Base-by-base conservation (phyloP, 2,797 vertebrate genomes). In the Ctenopoma kingsleyae region DNA sequence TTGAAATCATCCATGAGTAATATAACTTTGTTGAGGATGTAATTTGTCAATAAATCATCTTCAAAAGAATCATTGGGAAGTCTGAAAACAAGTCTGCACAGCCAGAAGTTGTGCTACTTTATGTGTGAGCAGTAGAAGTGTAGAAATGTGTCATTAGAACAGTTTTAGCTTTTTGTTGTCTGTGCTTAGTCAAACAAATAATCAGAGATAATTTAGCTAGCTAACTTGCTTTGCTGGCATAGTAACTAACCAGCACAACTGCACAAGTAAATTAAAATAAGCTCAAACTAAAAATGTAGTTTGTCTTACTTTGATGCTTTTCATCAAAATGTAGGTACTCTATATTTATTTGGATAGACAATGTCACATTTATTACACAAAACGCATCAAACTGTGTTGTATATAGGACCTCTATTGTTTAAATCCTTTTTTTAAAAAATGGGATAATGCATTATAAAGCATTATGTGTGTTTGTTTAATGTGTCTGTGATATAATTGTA, bases 401-500 rank as follows among this genome's bases (percentile, higher is more conserved):
- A 32, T 32, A 32, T 32, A 9, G 30, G 8, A 8, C 30, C 9
- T 32, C 30, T 32, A 32, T 2, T 32, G 30, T 32, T 32, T 32
- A 32, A 32, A 9, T 32, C 30, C 30, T 8, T 32, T 27, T 27
- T 27, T 27, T n/a, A n/a, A n/a, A n/a, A n/a, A n/a, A n/a, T n/a
- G n/a, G n/a, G n/a, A n/a, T n/a, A n/a, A n/a, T 38, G 36, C 3
- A 13, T 38, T 38, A 12, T 38, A 38, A 38, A 38, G 6, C 36
- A 11, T 36, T 36, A 10, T 36, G 35, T 55, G 51, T n/a, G 6
- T 30, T 30, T 30, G 27, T 30, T 6, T 30, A 30, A 55, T 8
- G 53, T 53, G 32, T 35, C 35, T 23, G 20, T 50, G 49, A 44
- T 56, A 22, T 79, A 76, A 78, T 80, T 84, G 51, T 49, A 72